phyloP scores from a whole-genome alignment of 2,888 invertebrate genomes.

The Acanthacorydalis orientalis region DNA sequence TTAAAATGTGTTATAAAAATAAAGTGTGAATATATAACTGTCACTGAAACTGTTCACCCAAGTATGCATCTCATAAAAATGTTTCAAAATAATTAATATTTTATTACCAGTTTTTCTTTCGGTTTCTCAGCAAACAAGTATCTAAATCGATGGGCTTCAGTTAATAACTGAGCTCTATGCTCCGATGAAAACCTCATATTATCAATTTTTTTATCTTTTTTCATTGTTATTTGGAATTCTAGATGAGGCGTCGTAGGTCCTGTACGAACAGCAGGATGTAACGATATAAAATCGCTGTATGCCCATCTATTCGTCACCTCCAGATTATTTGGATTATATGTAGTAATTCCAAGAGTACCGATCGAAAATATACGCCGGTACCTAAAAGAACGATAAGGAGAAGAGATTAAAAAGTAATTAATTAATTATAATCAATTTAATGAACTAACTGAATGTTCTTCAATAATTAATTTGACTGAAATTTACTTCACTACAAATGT shows the following conservation, averaged over 20 bases:
- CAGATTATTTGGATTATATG: constrained; percentile 83
- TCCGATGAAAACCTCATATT: constrained; percentile 95
- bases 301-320: constrained; percentile 91
- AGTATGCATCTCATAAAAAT: neutral
- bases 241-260: constrained; percentile 31
- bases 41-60: too few relatives aligned
- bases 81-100: constrained; percentile 6
- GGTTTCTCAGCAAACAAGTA: constrained; percentile 67
- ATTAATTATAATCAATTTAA: too few relatives aligned
- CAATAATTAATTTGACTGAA: too few relatives aligned
- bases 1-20: too few relatives aligned
- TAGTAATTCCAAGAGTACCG: constrained; percentile 88
- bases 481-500: too few relatives aligned
- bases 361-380: constrained; percentile 96
- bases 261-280: constrained; percentile 36
- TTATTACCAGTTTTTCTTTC: constrained; percentile 56
- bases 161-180: constrained; percentile 79
- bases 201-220: constrained; percentile 80
- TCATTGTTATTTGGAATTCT: constrained; percentile 69
- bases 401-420: neutral
- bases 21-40: too few relatives aligned
- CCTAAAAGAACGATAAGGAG: constrained; percentile 29
- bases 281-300: constrained; percentile 61
- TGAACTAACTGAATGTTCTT: too few relatives aligned
- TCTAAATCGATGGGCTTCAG: constrained; percentile 72